A percentile compares a stretch with the other conserved stretches of the same genome.
Evolutionary conservation across 2,888 invertebrate genomes (phyloP).

Genomic region (Ypsolopha sequella): DNA sequence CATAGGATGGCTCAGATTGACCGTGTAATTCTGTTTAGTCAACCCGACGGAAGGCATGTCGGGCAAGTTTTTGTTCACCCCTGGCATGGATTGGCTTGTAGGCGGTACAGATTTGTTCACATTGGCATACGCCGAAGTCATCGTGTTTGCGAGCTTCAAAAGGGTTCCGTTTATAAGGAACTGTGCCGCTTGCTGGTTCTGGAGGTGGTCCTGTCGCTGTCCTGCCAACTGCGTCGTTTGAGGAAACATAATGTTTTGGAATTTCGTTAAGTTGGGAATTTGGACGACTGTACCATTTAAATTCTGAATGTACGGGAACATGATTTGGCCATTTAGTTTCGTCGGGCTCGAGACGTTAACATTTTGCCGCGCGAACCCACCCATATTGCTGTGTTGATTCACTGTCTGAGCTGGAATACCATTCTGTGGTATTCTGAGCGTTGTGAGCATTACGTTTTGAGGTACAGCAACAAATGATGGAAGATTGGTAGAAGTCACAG

Average conservation of each 20-base stretch:
- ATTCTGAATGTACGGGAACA: conserved; percentile 73
- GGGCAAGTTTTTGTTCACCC: conserved; percentile 56
- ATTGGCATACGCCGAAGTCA: conserved; percentile 41
- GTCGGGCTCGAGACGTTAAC: conserved; percentile 59
- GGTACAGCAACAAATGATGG: conserved; percentile 61
- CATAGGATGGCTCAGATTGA: conserved; percentile 63
- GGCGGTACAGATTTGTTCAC: conserved; percentile 43
- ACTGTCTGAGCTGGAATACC: conserved; percentile 47
- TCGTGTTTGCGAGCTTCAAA: conserved; percentile 53
- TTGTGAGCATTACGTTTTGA: conserved; percentile 68
- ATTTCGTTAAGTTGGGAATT: conserved; percentile 72
- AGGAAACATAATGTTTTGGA: conserved; percentile 65
- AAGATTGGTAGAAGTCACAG: conserved; percentile 48
- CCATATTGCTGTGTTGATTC: conserved; percentile 46
- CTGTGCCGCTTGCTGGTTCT: conserved; percentile 56
- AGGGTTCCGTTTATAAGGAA: conserved; percentile 65
- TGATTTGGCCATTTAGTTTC: conserved; percentile 64
- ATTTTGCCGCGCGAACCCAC: conserved; percentile 45
- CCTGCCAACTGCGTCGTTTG: conserved; percentile 26
- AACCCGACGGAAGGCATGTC: conserved; percentile 57
- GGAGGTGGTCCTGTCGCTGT: conserved; percentile 39
- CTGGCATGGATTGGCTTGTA: conserved; percentile 45
- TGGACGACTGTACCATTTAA: conserved; percentile 70
- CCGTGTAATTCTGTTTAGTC: conserved; percentile 63
- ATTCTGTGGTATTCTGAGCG: conserved; percentile 69